phyloP scores from a whole-genome alignment of 2,797 vertebrate species.

The Poecilia picta region DNA sequence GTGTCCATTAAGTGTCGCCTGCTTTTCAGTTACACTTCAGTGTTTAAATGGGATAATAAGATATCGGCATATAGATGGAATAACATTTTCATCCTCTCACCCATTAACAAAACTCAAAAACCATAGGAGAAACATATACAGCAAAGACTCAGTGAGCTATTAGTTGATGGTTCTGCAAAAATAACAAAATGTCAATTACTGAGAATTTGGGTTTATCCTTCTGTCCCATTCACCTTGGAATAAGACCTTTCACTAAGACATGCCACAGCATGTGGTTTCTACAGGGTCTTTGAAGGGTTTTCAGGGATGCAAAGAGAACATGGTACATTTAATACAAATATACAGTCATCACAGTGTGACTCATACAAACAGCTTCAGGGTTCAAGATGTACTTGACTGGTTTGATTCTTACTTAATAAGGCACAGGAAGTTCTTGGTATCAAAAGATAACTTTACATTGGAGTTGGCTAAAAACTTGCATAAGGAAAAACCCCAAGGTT shows the following conservation, averaged over 20 bases:
- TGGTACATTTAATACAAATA: not conserved
- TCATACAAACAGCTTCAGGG: not conserved
- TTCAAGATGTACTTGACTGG: not conserved
- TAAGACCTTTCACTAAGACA: not conserved
- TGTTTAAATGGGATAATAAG: constrained; percentile 58
- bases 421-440: not conserved
- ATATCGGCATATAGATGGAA: constrained; percentile 27
- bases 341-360: not conserved
- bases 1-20: constrained; percentile 49
- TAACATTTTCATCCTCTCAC: constrained; percentile 19
- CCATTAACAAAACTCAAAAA: constrained; percentile 4
- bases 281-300: not conserved
- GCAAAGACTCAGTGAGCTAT: not conserved
- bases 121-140: not conserved
- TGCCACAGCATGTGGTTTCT: not conserved
- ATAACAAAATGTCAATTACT: not conserved
- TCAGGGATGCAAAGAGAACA: not conserved
- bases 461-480: not conserved
- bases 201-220: not conserved
- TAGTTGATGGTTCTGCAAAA: not conserved
- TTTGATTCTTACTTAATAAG: not conserved
- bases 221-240: not conserved
- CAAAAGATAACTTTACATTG: not conserved
- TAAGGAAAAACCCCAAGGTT: not conserved
- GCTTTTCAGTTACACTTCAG: constrained; percentile 27